Percentiles rank a stretch among this genome's conserved stretches.
Evolutionary conservation across 2,797 vertebrate species (phyloP).

Genomic region (Rhabdomys pumilio): DNA sequence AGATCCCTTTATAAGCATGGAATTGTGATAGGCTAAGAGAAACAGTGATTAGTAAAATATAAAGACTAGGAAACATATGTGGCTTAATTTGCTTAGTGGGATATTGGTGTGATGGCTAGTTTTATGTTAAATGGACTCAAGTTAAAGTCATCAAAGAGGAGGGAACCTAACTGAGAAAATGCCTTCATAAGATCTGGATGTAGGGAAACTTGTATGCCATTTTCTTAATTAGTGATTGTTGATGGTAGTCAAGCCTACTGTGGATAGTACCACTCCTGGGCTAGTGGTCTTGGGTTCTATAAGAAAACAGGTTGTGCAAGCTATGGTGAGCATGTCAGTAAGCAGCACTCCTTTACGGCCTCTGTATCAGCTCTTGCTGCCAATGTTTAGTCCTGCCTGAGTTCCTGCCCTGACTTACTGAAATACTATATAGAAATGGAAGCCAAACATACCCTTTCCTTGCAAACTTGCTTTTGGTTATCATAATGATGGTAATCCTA

Average conservation of each 20-base stretch:
- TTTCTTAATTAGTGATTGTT: background rate
- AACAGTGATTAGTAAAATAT: background rate
- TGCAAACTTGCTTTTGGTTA: background rate
- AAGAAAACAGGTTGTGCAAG: background rate
- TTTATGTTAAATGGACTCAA: background rate
- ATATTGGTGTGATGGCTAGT: background rate
- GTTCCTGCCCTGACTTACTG: background rate
- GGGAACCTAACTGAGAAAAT: background rate
- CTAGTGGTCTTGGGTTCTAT: background rate
- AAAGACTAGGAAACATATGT: background rate
- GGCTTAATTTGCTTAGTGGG: background rate
- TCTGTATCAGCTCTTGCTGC: background rate
- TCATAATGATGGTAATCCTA: background rate
- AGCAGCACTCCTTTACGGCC: too few relatives aligned
- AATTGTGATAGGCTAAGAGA: constrained; percentile 18
- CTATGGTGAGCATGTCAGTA: background rate
- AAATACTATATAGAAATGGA: background rate
- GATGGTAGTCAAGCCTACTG: background rate
- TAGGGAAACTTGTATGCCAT: background rate
- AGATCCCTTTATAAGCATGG: constrained; percentile 23
- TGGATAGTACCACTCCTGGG: background rate
- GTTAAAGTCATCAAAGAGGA: background rate
- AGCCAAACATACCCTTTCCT: background rate
- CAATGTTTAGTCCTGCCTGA: background rate
- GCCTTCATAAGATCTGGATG: background rate